Evolutionary conservation across 2,888 invertebrate species (phyloP), one percentile per base, ranked within the genome.

Genomic region (Endotricha flammealis): DNA sequence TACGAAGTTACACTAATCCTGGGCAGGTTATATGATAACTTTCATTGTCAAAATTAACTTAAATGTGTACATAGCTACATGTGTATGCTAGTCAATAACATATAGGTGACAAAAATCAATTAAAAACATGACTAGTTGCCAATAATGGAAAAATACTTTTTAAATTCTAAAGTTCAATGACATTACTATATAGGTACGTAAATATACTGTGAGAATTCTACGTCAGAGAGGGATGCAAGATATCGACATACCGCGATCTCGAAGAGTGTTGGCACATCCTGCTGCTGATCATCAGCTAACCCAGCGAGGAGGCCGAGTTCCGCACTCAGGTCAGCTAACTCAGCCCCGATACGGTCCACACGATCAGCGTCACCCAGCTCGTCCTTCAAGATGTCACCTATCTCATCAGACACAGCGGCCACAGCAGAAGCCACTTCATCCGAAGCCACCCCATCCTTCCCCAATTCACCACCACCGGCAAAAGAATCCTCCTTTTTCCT

Each of bases 381-480:
- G 47, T 85, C 85, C 55, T 83, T 83, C 59, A 86, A 54, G 56
- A 85, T 83, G 54, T 83, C 85, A 11, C 82, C 82, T 36, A 85
- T 85, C 66, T 86, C 86, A 41, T 85, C 80, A 0, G 86, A 83
- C 29, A 77, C 82, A 2, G 81, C 78, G 4, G 81, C 79, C 46
- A 82, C 85, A 3, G 80, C 85, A 2, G 80, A 75, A 31, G 77
- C 78, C 38, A 80, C 76, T 50, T 82, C 85, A 36, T 85, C 83
- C 16, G 74, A 62, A 32, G 73, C 65, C 59, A 64, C 70, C 41
- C 63, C 66, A 42, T 73, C 72, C 46, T 74, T 76, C 42, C 59
- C 72, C 45, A 67, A 38, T 39, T 65, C 70, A 46, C 65, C 72
- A 39, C 61, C 72, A 49, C 74, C 79, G 69, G 75, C 63, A 42